Conservation (phyloP, 2,113 vertebrate species). For the Vulpes ferrilata region DNA sequence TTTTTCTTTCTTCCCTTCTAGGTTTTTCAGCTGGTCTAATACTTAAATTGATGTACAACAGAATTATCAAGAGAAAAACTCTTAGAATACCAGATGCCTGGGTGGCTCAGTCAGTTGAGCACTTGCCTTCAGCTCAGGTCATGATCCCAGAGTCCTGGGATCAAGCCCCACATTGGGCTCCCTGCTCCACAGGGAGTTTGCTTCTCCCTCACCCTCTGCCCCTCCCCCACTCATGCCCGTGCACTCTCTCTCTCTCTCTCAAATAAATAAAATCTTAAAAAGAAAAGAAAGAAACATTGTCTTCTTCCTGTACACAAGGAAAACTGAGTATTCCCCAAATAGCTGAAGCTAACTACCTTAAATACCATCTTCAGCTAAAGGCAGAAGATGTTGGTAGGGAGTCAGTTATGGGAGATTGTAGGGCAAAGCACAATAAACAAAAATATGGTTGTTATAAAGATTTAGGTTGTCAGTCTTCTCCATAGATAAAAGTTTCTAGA, state of each 20-base stretch:
- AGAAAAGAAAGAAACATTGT: not conserved
- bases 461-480: not conserved
- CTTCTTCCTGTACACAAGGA: not conserved
- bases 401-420: not conserved
- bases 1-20: not conserved
- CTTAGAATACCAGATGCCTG: not conserved
- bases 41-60: not conserved
- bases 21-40: not conserved
- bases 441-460: not conserved
- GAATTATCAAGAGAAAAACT: not conserved
- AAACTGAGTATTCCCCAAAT: not conserved
- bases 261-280: no score
- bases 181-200: no score
- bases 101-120: no score
- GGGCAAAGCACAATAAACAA: not conserved
- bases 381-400: not conserved
- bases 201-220: no score
- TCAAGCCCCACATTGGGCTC: no score
- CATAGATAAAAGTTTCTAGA: not conserved
- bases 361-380: not conserved
- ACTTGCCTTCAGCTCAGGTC: no score
- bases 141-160: no score
- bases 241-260: no score
- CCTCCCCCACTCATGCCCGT: no score
- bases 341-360: not conserved